Evolutionary conservation across 2,888 invertebrate genomes (phyloP), one percentile per base, ranked within the genome.

Genomic region (Bombylius major): DNA sequence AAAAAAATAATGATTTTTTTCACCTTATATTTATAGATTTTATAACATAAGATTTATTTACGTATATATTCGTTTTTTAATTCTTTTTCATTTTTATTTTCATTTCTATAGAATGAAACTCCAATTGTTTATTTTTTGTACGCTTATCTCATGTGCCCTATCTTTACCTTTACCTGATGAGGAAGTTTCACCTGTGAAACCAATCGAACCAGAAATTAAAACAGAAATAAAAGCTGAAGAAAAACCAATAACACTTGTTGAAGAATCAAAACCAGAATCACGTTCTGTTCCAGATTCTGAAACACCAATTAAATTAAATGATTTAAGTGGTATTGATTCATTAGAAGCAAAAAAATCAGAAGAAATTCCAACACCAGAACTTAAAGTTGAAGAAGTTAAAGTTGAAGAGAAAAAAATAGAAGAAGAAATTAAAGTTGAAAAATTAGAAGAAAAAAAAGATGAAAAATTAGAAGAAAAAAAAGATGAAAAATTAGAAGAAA

Each of bases 141-240:
- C 67, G 50, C 62, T 70, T 54, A 65, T 68, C 57, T 65, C 64
- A 45, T 62, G 66, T 59, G 69, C 65, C 12, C 65, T 67, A 46
- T 61, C 69, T 51, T 61, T 66, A n/a, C 71, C 71, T 11, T 62
- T 71, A 14, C 71, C 71, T 56, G 71, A 71, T 63, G 70, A 70
- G 60, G 70, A 69, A 55, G 67, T 65, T 11, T 65, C 69, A 50
- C 62, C 64, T 4, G 59, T 64, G n/a, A 58, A 61, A 51, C 62
- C 67, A 47, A 61, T 62, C 56, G 67, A 57, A 8, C 59, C 61
- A 55, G 61, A 57, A 39, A 61, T 58, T 33, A 69, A 69, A 60
- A 56, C 60, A 14, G 67, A 64, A 56, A 62, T 58, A 39, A 62
- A 59, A 14, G 33, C 61, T n/a, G 59, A 60, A 44, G 59, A 58